phyloP scores from a whole-genome alignment of 2,113 vertebrate species.

The Cinclus mexicanus region DNA sequence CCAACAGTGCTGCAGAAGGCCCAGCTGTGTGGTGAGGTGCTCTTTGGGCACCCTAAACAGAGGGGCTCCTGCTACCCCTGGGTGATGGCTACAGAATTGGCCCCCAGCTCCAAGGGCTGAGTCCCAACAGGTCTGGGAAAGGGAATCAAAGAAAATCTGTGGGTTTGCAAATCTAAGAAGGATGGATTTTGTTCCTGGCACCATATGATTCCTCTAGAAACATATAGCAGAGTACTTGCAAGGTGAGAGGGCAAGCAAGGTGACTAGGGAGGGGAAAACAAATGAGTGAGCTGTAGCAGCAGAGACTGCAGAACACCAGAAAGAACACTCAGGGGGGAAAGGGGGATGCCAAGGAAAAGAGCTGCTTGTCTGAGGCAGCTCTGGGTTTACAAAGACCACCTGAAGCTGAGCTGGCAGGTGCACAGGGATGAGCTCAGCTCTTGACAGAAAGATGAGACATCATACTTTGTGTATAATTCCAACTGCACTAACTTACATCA shows the following conservation, averaged over 20 bases:
- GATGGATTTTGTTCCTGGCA: not conserved
- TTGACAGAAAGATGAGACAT: constrained; percentile 5
- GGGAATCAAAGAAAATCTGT: not conserved
- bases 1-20: not conserved
- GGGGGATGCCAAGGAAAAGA: not conserved
- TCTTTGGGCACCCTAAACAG: not conserved
- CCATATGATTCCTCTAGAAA: not conserved
- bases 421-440: not conserved
- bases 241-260: not conserved
- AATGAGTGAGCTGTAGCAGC: fast-evolving
- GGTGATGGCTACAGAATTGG: not conserved
- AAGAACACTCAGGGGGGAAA: not conserved
- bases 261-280: not conserved
- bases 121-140: not conserved
- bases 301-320: not conserved
- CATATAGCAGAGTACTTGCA: not conserved
- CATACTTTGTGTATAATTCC: not conserved
- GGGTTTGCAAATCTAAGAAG: not conserved
- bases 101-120: not conserved
- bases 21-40: not conserved
- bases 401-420: not conserved
- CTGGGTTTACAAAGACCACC: not conserved
- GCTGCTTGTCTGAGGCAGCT: not conserved
- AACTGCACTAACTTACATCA: not conserved
- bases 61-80: not conserved